Evolutionary conservation across 2,888 invertebrate genomes (phyloP), one percentile per base, ranked within the genome.

Genomic region (Drosophila neoperkinsi): DNA sequence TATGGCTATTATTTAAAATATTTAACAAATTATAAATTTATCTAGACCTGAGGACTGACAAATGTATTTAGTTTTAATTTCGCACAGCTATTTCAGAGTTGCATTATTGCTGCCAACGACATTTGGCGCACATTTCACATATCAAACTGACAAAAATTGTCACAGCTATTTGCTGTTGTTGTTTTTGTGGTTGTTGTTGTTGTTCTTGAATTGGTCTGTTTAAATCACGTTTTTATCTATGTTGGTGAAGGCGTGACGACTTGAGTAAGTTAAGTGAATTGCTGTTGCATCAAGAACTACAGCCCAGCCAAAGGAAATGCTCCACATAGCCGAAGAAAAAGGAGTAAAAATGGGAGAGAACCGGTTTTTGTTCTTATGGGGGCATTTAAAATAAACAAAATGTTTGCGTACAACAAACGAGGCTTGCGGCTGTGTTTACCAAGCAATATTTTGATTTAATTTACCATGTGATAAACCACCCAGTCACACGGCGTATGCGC

Each of bases 201-300:
- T 34, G 34, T 34, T 34, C 90, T 21, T 11, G 21, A 18, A 57
- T 36, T 36, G 62, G 34, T 30, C 3, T 43, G 38, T 41, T 11
- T 31, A 49, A 57, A 62, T 77, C 79, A 79, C 81, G 73, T 62
- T 30, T 30, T 5, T 66, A 36, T 34, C n/a, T 21, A 10, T 16
- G 16, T 43, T 10, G 49, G 16, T 33, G 33, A 50, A 77, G 74
- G 82, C 67, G 82, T 76, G 75, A 89, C 85, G 90, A 85, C 85
- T 87, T 82, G 90, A 88, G 85, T 77, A 79, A 88, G 82, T 90
- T 90, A 90, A 85, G 90, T 85, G 85, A 90, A 88, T 85, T 85
- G 84, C 85, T 74, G 83, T 71, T 79, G 88, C 58, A 71, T 72
- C 69, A 62, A 67, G 49, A 65, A 51, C 56, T 57, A 67, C 71